A percentile compares a stretch with the other conserved stretches of the same genome.
Evolutionary conservation across 2,797 vertebrate species (phyloP).

Genomic region (Sebastes hubbsi): DNA sequence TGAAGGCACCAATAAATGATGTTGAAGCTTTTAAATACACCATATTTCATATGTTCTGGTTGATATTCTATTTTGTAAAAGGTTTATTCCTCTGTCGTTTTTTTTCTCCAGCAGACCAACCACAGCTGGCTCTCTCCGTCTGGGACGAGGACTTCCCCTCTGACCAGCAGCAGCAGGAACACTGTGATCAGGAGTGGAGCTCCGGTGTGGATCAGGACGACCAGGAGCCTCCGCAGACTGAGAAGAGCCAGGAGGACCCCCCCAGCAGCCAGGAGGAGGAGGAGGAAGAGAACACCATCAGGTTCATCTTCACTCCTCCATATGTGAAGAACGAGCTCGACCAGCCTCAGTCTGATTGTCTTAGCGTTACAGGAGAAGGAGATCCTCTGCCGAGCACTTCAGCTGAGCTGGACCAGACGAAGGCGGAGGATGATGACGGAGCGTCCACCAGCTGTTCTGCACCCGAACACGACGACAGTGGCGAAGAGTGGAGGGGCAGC

Average conservation of each 20-base stretch:
- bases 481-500: constrained; percentile 42
- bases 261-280: not conserved
- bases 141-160: constrained; percentile 48
- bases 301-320: constrained; percentile 29
- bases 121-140: constrained; percentile 45
- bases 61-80: not conserved
- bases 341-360: not conserved
- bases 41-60: not conserved
- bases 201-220: constrained; percentile 26
- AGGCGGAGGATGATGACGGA: not conserved
- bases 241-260: not conserved
- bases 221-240: constrained; percentile 12
- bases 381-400: constrained; percentile 45
- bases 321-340: constrained; percentile 1
- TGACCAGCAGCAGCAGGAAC: constrained; percentile 26
- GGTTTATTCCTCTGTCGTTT: not conserved
- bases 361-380: not conserved
- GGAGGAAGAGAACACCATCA: constrained; percentile 13
- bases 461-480: constrained; percentile 5
- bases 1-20: not conserved
- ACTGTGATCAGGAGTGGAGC: constrained; percentile 28
- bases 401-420: not conserved
- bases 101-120: constrained; percentile 14
- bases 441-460: not conserved
- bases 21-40: not conserved